These are phyloP conservation scores for Palythoa caribaeorum DNA, from an alignment of 92 coral and sea anemone species.

Conservation along the genomic window DNA sequence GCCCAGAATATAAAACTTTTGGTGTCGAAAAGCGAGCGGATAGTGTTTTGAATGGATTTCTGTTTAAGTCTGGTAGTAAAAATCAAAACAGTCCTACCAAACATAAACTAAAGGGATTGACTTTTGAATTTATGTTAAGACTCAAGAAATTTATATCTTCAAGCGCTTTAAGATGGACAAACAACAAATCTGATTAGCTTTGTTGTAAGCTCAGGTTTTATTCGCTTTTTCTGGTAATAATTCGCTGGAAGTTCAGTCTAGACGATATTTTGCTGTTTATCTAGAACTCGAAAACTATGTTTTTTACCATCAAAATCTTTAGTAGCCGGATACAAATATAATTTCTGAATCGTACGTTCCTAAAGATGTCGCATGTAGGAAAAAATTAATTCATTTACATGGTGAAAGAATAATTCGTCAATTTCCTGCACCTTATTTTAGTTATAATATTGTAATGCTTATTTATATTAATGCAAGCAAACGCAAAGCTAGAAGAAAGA, in stretches of 20 bases:
- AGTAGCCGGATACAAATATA: too few relatives aligned
- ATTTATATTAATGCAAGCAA: too few relatives aligned
- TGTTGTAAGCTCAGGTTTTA: background rate
- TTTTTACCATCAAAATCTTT: too few relatives aligned
- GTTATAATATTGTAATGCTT: too few relatives aligned
- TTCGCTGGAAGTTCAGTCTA: background rate
- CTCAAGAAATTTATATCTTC: background rate
- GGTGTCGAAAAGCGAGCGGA: constrained; percentile 9
- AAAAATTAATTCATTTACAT: too few relatives aligned
- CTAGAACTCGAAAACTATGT: too few relatives aligned
- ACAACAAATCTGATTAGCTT: background rate
- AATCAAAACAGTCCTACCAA: background rate
- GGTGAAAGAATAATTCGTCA: too few relatives aligned
- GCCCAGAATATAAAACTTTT: constrained; percentile 21
- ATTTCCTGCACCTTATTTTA: too few relatives aligned
- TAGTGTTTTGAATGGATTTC: constrained; percentile 1
- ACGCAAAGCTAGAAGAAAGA: too few relatives aligned
- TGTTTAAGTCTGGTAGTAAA: background rate
- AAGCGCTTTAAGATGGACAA: background rate
- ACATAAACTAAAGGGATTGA: background rate
- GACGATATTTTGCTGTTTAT: background rate
- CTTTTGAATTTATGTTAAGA: background rate
- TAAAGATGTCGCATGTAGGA: too few relatives aligned
- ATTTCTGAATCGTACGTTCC: background rate
- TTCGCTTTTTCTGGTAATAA: background rate